A percentile compares a stretch with the other conserved stretches of the same genome.
These are phyloP conservation scores for Loris lydekkerianus DNA, from an alignment of 2,797 vertebrate species.

Conservation along the genomic window DNA sequence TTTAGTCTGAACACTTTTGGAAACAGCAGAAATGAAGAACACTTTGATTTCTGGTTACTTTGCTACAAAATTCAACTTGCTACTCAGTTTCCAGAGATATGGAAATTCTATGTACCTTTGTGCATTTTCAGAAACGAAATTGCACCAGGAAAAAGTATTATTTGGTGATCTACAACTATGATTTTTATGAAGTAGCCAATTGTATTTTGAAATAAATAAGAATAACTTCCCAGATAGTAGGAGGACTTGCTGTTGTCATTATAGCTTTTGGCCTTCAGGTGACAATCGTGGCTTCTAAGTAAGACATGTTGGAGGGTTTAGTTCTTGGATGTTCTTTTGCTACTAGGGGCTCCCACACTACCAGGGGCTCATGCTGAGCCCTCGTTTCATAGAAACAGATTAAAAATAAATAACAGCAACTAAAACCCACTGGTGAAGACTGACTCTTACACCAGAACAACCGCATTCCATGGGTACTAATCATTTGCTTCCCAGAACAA, in stretches of 20 bases:
- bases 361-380: background rate
- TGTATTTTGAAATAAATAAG: constrained; percentile 55
- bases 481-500: background rate
- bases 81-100: background rate
- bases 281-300: background rate
- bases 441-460: background rate
- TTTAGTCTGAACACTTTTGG: background rate
- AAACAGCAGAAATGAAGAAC: constrained; percentile 20
- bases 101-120: constrained; percentile 24
- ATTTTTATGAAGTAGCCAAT: constrained; percentile 6
- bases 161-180: background rate
- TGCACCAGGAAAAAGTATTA: background rate
- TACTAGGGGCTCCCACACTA: background rate
- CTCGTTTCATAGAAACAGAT: constrained; percentile 6
- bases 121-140: constrained; percentile 63
- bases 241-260: background rate
- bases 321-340: background rate
- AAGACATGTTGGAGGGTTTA: background rate
- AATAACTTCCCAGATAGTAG: background rate
- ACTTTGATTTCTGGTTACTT: constrained; percentile 9
- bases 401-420: background rate
- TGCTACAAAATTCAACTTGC: background rate
- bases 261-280: background rate
- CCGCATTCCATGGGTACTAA: background rate
- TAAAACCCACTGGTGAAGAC: background rate